phyloP scores from a whole-genome alignment of 2,888 invertebrate species.

The Andricus curvator region DNA sequence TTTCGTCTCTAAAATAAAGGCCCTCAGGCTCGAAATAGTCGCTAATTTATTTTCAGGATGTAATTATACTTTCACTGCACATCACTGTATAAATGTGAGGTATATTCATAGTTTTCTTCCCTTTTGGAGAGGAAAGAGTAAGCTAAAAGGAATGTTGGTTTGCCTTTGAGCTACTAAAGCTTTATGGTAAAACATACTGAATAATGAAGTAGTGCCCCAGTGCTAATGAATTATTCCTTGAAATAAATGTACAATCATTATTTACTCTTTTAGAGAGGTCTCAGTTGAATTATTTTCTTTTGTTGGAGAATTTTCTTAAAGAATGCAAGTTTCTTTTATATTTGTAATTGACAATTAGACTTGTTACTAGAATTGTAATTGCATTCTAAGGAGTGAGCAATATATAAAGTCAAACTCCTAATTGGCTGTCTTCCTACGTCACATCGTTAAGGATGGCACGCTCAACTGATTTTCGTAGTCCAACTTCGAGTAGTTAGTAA shows the following conservation, averaged over 20 bases:
- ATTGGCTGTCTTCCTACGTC: slow-evolving; percentile 10
- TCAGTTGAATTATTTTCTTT: not conserved
- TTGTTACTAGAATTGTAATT: slow-evolving; percentile 19
- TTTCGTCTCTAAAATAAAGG: slow-evolving; percentile 35
- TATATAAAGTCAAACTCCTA: slow-evolving; percentile 21
- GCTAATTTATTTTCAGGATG: slow-evolving; percentile 36
- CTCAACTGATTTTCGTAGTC: not conserved
- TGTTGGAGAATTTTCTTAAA: not conserved
- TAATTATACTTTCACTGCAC: slow-evolving; percentile 35
- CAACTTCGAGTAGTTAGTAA: not conserved
- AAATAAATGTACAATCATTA: not conserved
- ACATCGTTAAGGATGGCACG: not conserved
- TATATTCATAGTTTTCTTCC: slow-evolving; percentile 37
- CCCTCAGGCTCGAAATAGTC: slow-evolving; percentile 26
- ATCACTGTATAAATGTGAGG: slow-evolving; percentile 16
- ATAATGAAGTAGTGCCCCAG: not conserved
- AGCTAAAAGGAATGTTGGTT: slow-evolving; percentile 24
- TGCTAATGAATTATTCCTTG: not conserved
- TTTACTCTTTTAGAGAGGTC: not conserved
- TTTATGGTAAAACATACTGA: slow-evolving; percentile 15
- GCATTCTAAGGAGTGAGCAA: not conserved
- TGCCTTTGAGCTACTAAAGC: slow-evolving; percentile 6
- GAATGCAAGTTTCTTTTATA: not conserved
- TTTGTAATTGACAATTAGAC: slow-evolving; percentile 5
- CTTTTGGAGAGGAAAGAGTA: not conserved